A percentile compares a stretch with the other conserved stretches of the same genome.
These are phyloP conservation scores for Strigamia transsilvanica DNA, from an alignment of 2,888 invertebrate species.

Conservation along the genomic window DNA sequence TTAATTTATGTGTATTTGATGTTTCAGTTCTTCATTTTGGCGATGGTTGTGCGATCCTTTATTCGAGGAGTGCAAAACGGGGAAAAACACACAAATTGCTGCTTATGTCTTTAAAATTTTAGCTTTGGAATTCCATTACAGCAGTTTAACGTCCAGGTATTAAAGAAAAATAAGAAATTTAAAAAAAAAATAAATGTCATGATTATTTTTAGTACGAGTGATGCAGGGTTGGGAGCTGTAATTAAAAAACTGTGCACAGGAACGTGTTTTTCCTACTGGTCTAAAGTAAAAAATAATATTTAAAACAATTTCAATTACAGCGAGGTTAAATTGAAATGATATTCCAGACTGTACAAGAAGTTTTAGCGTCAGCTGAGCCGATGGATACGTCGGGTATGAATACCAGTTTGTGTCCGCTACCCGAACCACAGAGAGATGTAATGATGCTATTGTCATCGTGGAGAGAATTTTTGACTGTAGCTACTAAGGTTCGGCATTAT, in stretches of 20 bases:
- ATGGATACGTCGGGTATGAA: conserved; percentile 2
- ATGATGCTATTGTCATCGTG: conserved; percentile 16
- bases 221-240: not conserved
- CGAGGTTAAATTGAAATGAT: not conserved
- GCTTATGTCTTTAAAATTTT: conserved; percentile 50
- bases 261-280: conserved; percentile 31
- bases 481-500: conserved; percentile 29
- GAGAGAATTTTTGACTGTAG: conserved; percentile 48
- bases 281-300: conserved; percentile 26
- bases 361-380: not conserved
- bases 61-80: conserved; percentile 43
- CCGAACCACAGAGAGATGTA: not conserved
- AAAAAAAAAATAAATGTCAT: no score
- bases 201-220: not conserved
- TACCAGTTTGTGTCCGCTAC: conserved; percentile 12
- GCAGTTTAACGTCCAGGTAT: conserved; percentile 44
- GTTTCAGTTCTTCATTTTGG: conserved; percentile 51
- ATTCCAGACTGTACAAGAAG: conserved; percentile 43
- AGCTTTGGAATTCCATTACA: conserved; percentile 50
- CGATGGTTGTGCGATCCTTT: conserved; percentile 51
- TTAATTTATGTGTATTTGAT: conserved; percentile 7
- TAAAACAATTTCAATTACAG: not conserved
- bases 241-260: conserved; percentile 43
- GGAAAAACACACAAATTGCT: conserved; percentile 36
- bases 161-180: not conserved